Percentiles rank a stretch among this genome's conserved stretches.
Evolutionary conservation across 2,797 vertebrate genomes (phyloP).

Genomic region (Enteromius anoplus): DNA sequence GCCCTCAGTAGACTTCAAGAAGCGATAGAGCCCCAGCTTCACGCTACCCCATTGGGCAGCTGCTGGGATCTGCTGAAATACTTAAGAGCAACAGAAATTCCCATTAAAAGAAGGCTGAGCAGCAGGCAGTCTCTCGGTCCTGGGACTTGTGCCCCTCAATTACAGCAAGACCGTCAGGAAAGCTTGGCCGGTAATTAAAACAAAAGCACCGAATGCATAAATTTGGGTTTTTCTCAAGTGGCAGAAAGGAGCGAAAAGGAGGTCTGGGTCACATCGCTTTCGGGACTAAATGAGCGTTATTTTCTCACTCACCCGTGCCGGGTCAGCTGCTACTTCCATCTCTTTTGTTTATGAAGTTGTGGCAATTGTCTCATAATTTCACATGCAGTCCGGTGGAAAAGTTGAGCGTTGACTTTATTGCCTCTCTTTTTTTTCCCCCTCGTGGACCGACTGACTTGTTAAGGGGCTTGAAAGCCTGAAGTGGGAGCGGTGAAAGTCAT

Average conservation of each 20-base stretch:
- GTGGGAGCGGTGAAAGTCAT: conserved; percentile 66
- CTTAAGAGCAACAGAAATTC: conserved; percentile 57
- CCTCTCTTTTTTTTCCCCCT: conserved; percentile 58
- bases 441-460: conserved; percentile 66
- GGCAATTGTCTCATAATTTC: conserved; percentile 74
- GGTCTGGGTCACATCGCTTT: conserved; percentile 60
- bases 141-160: conserved; percentile 65
- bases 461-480: conserved; percentile 70
- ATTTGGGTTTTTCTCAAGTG: conserved; percentile 63
- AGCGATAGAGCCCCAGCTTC: conserved; percentile 39
- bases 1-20: conserved; percentile 43
- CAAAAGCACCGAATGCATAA: conserved; percentile 61
- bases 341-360: conserved; percentile 74
- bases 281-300: conserved; percentile 66
- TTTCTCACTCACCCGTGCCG: conserved; percentile 66
- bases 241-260: conserved; percentile 49
- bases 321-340: conserved; percentile 75
- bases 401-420: conserved; percentile 74
- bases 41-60: conserved; percentile 29
- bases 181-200: conserved; percentile 71
- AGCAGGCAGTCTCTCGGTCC: conserved; percentile 51
- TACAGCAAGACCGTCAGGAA: conserved; percentile 63
- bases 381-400: conserved; percentile 73
- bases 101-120: conserved; percentile 59
- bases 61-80: conserved; percentile 57